Percentiles rank a stretch among this genome's conserved stretches.
Conservation (phyloP, 1,140 invertebrate species). For the Zaprionus davidi region DNA sequence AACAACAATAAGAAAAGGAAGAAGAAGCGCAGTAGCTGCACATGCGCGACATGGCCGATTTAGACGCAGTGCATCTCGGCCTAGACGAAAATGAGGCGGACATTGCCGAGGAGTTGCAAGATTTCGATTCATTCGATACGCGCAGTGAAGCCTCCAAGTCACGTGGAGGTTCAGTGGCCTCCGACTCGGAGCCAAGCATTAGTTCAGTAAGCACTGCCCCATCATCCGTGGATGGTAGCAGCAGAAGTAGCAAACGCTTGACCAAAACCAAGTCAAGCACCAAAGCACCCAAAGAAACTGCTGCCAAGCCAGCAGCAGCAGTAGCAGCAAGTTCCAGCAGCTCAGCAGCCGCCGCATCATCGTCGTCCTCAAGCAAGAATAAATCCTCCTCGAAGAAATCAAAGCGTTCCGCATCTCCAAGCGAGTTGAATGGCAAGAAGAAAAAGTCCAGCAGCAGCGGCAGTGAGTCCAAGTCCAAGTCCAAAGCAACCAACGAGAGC, state of each 20-base stretch:
- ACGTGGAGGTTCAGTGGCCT: slow-evolving; percentile 86
- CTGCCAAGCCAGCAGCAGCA: slow-evolving; percentile 22
- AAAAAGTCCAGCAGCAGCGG: slow-evolving; percentile 71
- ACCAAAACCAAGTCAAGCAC: slow-evolving; percentile 85
- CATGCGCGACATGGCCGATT: slow-evolving; percentile 83
- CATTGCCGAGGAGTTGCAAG: slow-evolving; percentile 89
- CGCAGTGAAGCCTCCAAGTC: slow-evolving; percentile 90
- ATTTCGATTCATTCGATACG: slow-evolving; percentile 88
- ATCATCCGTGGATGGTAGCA: slow-evolving; percentile 83
- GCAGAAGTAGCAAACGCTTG: slow-evolving; percentile 85
- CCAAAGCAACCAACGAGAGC: slow-evolving; percentile 67
- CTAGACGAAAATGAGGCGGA: slow-evolving; percentile 89
- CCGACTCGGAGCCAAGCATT: slow-evolving; percentile 88
- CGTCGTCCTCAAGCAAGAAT: slow-evolving; percentile 12
- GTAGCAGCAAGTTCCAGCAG: background rate
- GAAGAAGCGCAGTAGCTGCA: slow-evolving; percentile 34
- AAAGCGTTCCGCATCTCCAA: slow-evolving; percentile 48
- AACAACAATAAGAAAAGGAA: background rate
- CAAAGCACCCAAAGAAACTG: slow-evolving; percentile 78
- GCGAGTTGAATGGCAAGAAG: slow-evolving; percentile 65
- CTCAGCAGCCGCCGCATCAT: slow-evolving; percentile 5
- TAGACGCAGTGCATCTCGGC: slow-evolving; percentile 89
- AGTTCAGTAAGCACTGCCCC: slow-evolving; percentile 89
- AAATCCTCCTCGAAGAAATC: slow-evolving; percentile 42
- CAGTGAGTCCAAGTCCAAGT: slow-evolving; percentile 85